These are phyloP conservation scores for Stichopus chloronotus DNA, from an alignment of 35 echinoderm and acorn worm species.

Conservation along the genomic window DNA sequence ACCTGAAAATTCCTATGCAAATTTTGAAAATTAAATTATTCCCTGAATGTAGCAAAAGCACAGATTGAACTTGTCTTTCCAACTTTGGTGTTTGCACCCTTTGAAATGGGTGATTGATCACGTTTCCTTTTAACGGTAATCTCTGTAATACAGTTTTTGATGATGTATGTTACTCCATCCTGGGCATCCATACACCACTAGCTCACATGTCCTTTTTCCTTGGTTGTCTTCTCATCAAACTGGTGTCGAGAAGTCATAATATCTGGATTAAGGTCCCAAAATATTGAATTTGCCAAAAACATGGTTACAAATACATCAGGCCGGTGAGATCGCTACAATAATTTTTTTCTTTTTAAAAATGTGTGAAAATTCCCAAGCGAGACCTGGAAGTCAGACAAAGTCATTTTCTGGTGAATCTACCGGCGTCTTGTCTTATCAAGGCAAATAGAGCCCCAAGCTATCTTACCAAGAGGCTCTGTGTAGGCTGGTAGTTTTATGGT, in stretches of 20 bases:
- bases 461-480: background rate
- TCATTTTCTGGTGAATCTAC: background rate
- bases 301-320: conserved; percentile 19
- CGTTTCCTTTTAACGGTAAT: too few species aligned
- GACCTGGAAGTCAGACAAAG: background rate
- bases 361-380: conserved; percentile 37
- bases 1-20: too few species aligned
- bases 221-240: background rate
- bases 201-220: background rate
- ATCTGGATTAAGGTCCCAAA: conserved; percentile 10
- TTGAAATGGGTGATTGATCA: too few species aligned
- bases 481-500: conserved; percentile 30
- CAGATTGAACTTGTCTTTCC: too few species aligned
- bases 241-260: background rate
- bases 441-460: conserved; percentile 34
- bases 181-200: background rate
- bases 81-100: too few species aligned
- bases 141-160: background rate
- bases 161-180: background rate
- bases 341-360: conserved; percentile 38
- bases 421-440: conserved; percentile 47
- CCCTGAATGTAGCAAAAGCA: too few species aligned
- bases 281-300: conserved; percentile 18
- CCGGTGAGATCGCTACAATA: too few species aligned
- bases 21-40: too few species aligned